Conservation (phyloP, 2,888 invertebrate species). For the Salticus scenicus region DNA sequence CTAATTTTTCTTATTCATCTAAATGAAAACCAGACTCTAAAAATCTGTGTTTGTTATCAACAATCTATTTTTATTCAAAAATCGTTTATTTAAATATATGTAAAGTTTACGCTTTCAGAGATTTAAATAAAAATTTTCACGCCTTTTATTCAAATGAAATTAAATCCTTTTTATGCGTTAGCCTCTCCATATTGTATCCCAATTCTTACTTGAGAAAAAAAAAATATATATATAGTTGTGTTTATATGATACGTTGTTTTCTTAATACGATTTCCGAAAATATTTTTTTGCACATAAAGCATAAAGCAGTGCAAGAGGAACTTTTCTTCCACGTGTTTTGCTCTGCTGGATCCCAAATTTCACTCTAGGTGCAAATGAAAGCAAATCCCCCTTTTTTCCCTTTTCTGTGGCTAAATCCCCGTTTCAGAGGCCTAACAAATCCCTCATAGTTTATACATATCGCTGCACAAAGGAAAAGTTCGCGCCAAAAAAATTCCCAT, state of each 20-base stretch:
- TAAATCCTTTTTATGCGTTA: too few species aligned
- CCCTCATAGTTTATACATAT: conserved; percentile 13
- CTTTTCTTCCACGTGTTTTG: conserved; percentile 1
- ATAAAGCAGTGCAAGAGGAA: not conserved
- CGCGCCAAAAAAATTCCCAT: not conserved
- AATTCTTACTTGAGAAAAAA: too few species aligned
- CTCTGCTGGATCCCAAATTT: not conserved
- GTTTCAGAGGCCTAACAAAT: conserved; percentile 4
- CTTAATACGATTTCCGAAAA: not conserved
- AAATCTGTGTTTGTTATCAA: too few species aligned
- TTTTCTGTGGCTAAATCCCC: conserved; percentile 7
- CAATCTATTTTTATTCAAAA: too few species aligned
- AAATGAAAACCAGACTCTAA: too few species aligned
- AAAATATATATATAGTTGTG: not conserved
- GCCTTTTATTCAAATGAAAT: too few species aligned
- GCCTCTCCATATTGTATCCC: too few species aligned
- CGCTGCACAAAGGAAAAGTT: conserved; percentile 7
- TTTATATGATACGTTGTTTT: not conserved
- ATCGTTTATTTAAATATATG: too few species aligned
- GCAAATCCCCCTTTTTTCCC: not conserved
- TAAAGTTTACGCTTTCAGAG: too few species aligned
- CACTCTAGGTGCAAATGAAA: conserved; percentile 21
- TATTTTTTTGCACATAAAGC: too few species aligned
- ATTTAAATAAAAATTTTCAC: too few species aligned
- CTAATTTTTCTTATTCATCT: too few species aligned